Evolutionary conservation across 2,888 invertebrate genomes (phyloP).

Genomic region (Brenthis daphne): DNA sequence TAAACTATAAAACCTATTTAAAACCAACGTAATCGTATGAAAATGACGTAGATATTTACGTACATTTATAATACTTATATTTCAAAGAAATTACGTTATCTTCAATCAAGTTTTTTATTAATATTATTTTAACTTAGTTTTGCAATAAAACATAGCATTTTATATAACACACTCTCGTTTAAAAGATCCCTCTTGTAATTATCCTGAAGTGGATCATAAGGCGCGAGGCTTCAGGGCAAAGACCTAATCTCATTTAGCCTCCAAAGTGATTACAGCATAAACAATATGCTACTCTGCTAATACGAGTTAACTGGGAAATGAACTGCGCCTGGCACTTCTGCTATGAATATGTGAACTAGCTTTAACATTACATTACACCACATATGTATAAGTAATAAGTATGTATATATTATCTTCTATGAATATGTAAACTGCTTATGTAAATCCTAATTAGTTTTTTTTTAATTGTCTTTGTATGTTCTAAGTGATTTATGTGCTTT

Average conservation of each 20-base stretch:
- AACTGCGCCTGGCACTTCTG: conserved; percentile 3
- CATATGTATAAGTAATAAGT: too few relatives aligned
- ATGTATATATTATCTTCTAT: too few relatives aligned
- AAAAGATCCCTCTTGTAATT: conserved; percentile 26
- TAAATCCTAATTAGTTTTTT: background rate
- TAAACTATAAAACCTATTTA: background rate
- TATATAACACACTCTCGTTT: conserved; percentile 8
- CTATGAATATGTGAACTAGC: conserved; percentile 8
- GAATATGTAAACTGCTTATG: background rate
- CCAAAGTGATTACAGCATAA: conserved; percentile 30
- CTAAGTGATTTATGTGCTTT: too few relatives aligned
- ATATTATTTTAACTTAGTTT: background rate
- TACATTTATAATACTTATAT: too few relatives aligned
- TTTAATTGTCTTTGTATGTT: background rate
- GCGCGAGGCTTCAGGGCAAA: conserved; percentile 25
- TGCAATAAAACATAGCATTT: conserved; percentile 3
- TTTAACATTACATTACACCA: background rate
- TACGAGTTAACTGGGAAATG: conserved; percentile 20
- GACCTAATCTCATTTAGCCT: conserved; percentile 31
- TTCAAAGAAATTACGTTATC: too few relatives aligned
- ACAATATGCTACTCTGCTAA: conserved; percentile 23
- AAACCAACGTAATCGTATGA: background rate
- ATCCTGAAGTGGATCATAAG: conserved; percentile 23
- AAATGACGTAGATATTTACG: background rate
- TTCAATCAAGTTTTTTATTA: too few relatives aligned